Percentiles rank a stretch among this genome's conserved stretches.
Evolutionary conservation across 2,888 invertebrate species (phyloP).

Genomic region (Patella ulyssiponensis): DNA sequence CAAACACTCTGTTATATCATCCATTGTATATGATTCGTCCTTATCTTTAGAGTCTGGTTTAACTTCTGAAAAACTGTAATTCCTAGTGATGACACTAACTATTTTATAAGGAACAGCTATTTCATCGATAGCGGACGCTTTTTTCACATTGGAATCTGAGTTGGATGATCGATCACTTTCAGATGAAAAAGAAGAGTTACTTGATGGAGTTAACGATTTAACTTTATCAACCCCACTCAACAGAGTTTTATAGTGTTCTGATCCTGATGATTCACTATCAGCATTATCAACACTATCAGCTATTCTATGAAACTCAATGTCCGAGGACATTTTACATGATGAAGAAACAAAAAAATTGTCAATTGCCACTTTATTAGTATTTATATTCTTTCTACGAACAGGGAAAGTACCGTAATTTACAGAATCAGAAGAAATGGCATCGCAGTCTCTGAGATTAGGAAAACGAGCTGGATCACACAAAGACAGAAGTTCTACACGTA

Average conservation of each 20-base stretch:
- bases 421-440: slow-evolving; percentile 32
- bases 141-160: neutral
- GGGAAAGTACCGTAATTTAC: slow-evolving; percentile 55
- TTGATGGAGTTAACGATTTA: slow-evolving; percentile 24
- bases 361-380: slow-evolving; percentile 23
- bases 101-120: slow-evolving; percentile 25
- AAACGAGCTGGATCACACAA: slow-evolving; percentile 49
- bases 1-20: slow-evolving; percentile 34
- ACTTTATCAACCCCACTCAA: neutral
- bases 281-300: slow-evolving; percentile 23
- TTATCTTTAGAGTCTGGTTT: slow-evolving; percentile 21
- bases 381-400: slow-evolving; percentile 46
- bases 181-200: slow-evolving; percentile 23
- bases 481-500: slow-evolving; percentile 46
- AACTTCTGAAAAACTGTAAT: slow-evolving; percentile 18
- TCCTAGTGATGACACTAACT: slow-evolving; percentile 31
- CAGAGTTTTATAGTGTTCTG: slow-evolving; percentile 14
- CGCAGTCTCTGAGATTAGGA: slow-evolving; percentile 52
- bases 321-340: slow-evolving; percentile 13
- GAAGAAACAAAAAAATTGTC: slow-evolving; percentile 21
- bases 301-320: slow-evolving; percentile 31
- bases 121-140: slow-evolving; percentile 1
- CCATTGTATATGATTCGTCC: slow-evolving; percentile 26
- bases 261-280: slow-evolving; percentile 21
- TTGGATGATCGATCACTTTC: slow-evolving; percentile 23